Evolutionary conservation across 1,140 invertebrate species (phyloP).

Genomic region (Carposina sasakii): DNA sequence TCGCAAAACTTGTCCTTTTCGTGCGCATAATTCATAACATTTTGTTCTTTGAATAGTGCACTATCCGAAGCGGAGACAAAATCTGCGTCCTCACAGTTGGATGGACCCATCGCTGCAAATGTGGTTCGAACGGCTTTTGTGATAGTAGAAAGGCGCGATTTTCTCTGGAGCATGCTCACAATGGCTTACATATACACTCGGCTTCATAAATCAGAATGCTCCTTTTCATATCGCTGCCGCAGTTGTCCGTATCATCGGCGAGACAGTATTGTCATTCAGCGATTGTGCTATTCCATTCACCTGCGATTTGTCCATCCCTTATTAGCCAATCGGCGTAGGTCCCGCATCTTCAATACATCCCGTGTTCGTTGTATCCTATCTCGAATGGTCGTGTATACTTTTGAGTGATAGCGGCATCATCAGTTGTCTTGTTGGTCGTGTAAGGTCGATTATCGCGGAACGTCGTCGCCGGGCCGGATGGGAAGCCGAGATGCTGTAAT

Average conservation of each 20-base stretch:
- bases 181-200: slow-evolving; percentile 22
- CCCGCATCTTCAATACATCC: slow-evolving; percentile 15
- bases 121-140: slow-evolving; percentile 45
- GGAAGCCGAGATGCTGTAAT: slow-evolving; percentile 60
- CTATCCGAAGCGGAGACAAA: slow-evolving; percentile 31
- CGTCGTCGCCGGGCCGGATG: slow-evolving; percentile 37
- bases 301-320: slow-evolving; percentile 35
- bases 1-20: slow-evolving; percentile 30
- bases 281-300: slow-evolving; percentile 30
- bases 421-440: no score
- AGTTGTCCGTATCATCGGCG: slow-evolving; percentile 33
- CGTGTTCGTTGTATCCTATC: slow-evolving; percentile 19
- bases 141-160: slow-evolving; percentile 42
- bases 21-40: slow-evolving; percentile 34
- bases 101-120: slow-evolving; percentile 32
- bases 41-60: slow-evolving; percentile 13
- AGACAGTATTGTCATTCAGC: slow-evolving; percentile 27
- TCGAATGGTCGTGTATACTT: slow-evolving; percentile 19
- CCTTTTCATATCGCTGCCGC: slow-evolving; percentile 29
- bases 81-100: slow-evolving; percentile 34
- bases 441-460: slow-evolving; percentile 22
- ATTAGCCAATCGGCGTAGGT: slow-evolving; percentile 21
- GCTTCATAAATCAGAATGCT: slow-evolving; percentile 39
- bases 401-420: background rate
- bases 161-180: slow-evolving; percentile 40